Percentiles rank a stretch among this genome's conserved stretches.
Evolutionary conservation across 2,797 vertebrate genomes (phyloP).

Genomic region (Ibycter americanus): DNA sequence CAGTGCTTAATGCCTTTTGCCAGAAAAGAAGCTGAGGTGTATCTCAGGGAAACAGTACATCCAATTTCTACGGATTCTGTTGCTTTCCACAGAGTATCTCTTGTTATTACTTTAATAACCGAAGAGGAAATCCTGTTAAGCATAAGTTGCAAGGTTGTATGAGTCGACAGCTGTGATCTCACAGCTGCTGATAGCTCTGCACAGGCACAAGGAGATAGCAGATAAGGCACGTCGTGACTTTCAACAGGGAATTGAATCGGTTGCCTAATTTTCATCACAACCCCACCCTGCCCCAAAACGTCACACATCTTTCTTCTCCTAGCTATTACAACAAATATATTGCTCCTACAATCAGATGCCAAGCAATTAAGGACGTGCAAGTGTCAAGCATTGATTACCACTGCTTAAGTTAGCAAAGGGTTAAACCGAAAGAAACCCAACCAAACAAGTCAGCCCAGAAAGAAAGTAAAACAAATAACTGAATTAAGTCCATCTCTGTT

Average conservation of each 20-base stretch:
- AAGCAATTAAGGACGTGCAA: neutral
- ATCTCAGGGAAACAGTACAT: neutral
- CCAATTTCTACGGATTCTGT: neutral
- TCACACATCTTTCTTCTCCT: constrained; percentile 10
- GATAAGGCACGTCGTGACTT: neutral
- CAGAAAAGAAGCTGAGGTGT: neutral
- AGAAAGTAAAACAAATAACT: neutral
- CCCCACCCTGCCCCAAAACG: neutral
- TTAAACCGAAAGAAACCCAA: neutral
- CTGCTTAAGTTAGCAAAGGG: neutral
- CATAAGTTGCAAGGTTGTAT: neutral
- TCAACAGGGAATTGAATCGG: neutral
- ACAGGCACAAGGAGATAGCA: neutral
- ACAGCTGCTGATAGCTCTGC: neutral
- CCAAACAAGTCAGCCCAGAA: neutral
- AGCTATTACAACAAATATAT: neutral
- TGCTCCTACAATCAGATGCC: neutral
- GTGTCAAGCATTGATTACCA: neutral
- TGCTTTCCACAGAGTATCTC: neutral
- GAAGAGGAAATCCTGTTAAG: constrained; percentile 50
- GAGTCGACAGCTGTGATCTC: constrained; percentile 23
- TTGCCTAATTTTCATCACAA: neutral
- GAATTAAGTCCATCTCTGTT: neutral
- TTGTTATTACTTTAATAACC: constrained; percentile 26
- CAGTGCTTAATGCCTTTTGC: neutral